Evolutionary conservation across 1,140 invertebrate genomes (phyloP).

Genomic region (Triops longicaudatus): DNA sequence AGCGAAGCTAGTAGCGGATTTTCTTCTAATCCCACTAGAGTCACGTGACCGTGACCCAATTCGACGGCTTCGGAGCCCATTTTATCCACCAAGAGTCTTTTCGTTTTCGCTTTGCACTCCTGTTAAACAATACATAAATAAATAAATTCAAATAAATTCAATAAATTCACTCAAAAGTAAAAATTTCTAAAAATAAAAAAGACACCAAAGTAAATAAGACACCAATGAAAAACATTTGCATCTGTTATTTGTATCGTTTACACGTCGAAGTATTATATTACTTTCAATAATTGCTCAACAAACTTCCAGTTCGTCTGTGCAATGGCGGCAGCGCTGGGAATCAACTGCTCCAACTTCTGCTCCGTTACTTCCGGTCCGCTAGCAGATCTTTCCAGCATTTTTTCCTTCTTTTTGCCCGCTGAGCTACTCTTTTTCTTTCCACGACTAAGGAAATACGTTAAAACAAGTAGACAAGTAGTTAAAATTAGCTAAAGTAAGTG

Average conservation of each 20-base stretch:
- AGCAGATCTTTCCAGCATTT: slow-evolving; percentile 31
- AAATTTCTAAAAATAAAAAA: slow-evolving; percentile 30
- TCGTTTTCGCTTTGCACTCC: slow-evolving; percentile 58
- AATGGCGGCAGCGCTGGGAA: slow-evolving; percentile 70
- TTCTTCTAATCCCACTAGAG: slow-evolving; percentile 69
- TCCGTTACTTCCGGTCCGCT: slow-evolving; percentile 18
- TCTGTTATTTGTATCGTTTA: background rate
- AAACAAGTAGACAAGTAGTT: no score
- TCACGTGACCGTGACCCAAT: slow-evolving; percentile 50
- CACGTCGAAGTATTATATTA: no score
- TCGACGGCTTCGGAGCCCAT: slow-evolving; percentile 91
- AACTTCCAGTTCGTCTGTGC: slow-evolving; percentile 98
- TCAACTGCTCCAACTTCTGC: slow-evolving; percentile 33
- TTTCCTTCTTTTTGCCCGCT: slow-evolving; percentile 31
- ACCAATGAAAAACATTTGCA: background rate
- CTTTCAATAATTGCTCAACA: slow-evolving; percentile 91
- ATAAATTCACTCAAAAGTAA: no score
- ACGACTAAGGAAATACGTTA: slow-evolving; percentile 16
- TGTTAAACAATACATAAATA: no score
- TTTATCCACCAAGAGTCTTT: slow-evolving; percentile 95
- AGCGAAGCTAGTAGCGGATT: slow-evolving; percentile 94
- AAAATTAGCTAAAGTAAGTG: no score
- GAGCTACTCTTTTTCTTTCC: slow-evolving; percentile 22
- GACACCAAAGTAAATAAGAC: slow-evolving; percentile 26
- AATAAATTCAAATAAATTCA: no score